Evolutionary conservation across 2,113 vertebrate genomes (phyloP), one percentile per base, ranked within the genome.

Genomic region (Misgurnus anguillicaudatus): DNA sequence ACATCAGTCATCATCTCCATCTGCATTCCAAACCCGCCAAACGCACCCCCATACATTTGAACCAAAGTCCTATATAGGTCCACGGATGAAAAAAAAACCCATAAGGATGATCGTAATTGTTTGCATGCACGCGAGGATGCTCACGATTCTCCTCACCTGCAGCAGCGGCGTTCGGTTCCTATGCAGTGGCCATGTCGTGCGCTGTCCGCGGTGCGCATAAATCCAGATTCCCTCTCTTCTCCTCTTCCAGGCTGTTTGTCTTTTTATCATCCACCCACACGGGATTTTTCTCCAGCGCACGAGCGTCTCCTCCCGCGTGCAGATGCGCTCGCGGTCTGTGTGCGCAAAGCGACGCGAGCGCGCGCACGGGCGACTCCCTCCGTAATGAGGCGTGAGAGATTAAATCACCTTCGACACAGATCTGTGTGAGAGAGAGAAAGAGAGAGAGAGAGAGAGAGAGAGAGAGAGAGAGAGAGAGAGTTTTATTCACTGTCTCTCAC

Each of bases 401-500:
- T 68, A 85, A 90, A 80, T 79, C 75, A 82, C 77, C 71, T 87
- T 85, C 67, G 71, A 36, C 60, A 38, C 62, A 65, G 73, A 17
- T 78, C 78, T 84, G 82, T 72, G 83, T 53, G 58, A 41, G 72
- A 72, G 85, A 69, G 82, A 63, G 71, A 74, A 80, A 82, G 24
- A 24, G 24, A 55, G 81, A 80, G 83, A 53, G 85, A 60, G 55
- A 63, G 62, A 55, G 47, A 19, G 68, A 31, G 83, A 51, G 85
- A 72, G 71, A 61, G 66, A 79, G 87, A 80, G 87, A 83, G 86
- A 89, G 87, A 86, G 88, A 89, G 73, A 62, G 77, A 64, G 83
- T 91, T 92, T 87, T 89, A 92, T 92, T 91, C 91, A 86, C 82
- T 82, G 72, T 63, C 24, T 19, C 72, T 36, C 16, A 8, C n/a